phyloP scores from a whole-genome alignment of 2,888 invertebrate genomes.

The Drosophila sordidula region DNA sequence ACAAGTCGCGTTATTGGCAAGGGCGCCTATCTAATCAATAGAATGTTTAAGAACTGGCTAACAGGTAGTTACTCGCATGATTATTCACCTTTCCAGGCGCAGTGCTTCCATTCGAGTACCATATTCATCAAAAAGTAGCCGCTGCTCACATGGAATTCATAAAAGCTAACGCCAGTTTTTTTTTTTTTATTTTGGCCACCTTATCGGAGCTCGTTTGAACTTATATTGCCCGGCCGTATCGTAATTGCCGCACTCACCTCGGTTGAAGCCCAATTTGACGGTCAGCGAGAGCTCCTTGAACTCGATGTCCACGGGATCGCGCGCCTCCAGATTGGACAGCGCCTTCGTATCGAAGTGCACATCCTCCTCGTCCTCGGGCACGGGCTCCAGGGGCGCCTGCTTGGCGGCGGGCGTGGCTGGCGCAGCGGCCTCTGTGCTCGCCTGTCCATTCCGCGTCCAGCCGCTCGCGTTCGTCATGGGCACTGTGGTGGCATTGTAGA shows the following conservation, averaged over 20 bases:
- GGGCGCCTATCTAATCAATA: constrained; percentile 63
- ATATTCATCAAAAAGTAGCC: constrained; percentile 52
- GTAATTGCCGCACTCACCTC: constrained; percentile 87
- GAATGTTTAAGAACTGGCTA: constrained; percentile 35
- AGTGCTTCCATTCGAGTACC: not conserved
- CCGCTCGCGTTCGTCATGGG: constrained; percentile 62
- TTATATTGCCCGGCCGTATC: constrained; percentile 48
- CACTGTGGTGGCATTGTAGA: constrained; percentile 78
- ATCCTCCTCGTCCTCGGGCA: constrained; percentile 56
- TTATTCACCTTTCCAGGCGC: constrained; percentile 32
- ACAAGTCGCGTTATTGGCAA: constrained; percentile 58
- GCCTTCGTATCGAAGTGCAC: constrained; percentile 56
- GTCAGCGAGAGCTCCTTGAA: constrained; percentile 91
- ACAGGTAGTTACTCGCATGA: constrained; percentile 46
- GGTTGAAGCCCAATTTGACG: constrained; percentile 90
- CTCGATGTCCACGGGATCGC: constrained; percentile 89
- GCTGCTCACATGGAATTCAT: constrained; percentile 43
- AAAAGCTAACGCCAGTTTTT: constrained; percentile 44
- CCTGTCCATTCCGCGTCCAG: constrained; percentile 56
- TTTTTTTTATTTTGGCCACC: constrained; percentile 63
- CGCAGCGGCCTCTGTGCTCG: constrained; percentile 19
- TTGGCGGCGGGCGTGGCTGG: constrained; percentile 18
- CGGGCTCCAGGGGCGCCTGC: constrained; percentile 52
- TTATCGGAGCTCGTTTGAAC: constrained; percentile 55
- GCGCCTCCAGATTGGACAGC: constrained; percentile 83